A percentile compares a stretch with the other conserved stretches of the same genome.
phyloP scores from a whole-genome alignment of 2,113 vertebrate genomes.

The rabbit (Oryctolagus cuniculus) region DNA sequence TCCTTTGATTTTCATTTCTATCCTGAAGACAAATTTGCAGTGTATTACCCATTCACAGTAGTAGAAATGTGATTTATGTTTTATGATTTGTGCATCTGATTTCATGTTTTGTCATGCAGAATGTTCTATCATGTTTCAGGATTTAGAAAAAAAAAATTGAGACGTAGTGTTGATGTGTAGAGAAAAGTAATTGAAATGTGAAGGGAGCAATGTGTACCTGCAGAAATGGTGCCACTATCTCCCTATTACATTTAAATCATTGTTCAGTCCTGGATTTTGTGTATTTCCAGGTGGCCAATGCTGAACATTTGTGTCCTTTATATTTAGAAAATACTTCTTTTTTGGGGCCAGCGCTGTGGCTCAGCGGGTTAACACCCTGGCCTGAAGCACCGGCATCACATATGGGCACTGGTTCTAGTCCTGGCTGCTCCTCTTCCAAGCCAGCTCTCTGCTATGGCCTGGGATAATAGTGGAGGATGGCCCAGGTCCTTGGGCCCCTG shows the following conservation, averaged over 20 bases:
- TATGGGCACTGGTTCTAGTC: too few species aligned
- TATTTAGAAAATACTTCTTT: neutral
- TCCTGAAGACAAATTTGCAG: slow-evolving; percentile 16
- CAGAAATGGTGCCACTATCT: neutral
- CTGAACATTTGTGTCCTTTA: slow-evolving; percentile 56
- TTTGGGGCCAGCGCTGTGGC: too few species aligned
- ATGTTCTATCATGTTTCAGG: slow-evolving; percentile 44
- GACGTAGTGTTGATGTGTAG: neutral
- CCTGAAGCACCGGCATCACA: too few species aligned
- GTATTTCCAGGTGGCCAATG: neutral
- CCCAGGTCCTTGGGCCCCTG: too few species aligned
- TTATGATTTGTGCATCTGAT: slow-evolving; percentile 38
- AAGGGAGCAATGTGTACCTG: neutral
- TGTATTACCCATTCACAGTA: slow-evolving; percentile 39
- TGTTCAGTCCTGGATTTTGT: slow-evolving; percentile 16
- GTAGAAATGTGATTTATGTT: slow-evolving; percentile 60
- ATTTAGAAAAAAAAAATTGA: slow-evolving; percentile 42
- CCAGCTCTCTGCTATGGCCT: too few species aligned
- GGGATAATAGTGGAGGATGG: too few species aligned
- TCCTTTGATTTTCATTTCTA: slow-evolving; percentile 46
- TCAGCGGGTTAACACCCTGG: too few species aligned
- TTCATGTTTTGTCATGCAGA: slow-evolving; percentile 39
- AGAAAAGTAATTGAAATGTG: neutral
- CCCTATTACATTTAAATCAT: neutral
- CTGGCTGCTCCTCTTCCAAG: too few species aligned